Conservation (phyloP, 2,888 invertebrate species). For the Gibbula magus region DNA sequence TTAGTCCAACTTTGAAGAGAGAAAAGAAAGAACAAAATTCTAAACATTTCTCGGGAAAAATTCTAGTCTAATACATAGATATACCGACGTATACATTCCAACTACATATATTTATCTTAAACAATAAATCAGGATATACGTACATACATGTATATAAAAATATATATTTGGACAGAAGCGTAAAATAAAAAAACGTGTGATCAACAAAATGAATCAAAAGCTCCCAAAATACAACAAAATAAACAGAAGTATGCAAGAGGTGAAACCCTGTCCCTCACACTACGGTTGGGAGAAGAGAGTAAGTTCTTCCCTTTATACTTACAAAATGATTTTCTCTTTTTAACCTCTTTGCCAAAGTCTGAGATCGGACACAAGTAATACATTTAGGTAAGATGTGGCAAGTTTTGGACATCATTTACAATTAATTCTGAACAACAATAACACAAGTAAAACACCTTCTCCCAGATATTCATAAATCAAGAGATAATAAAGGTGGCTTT, state of each 20-base stretch:
- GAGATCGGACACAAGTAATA: slow-evolving; percentile 16
- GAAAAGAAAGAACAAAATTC: slow-evolving; percentile 34
- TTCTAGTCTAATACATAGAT: not conserved
- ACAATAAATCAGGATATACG: not conserved
- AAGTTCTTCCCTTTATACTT: not conserved
- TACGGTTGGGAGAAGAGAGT: not conserved
- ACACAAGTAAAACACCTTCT: not conserved
- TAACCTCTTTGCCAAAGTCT: slow-evolving; percentile 13
- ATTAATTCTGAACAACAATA: slow-evolving; percentile 1
- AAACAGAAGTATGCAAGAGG: not conserved
- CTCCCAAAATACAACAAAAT: slow-evolving; percentile 16
- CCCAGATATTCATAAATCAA: not conserved
- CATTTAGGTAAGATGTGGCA: slow-evolving; percentile 9
- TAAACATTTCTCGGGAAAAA: not conserved
- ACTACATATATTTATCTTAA: not conserved
- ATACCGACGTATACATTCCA: slow-evolving; percentile 1
- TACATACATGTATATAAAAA: not conserved
- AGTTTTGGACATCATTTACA: not conserved
- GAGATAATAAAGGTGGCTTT: no score
- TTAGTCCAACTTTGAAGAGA: slow-evolving; percentile 66
- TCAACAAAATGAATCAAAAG: slow-evolving; percentile 15
- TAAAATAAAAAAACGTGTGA: slow-evolving; percentile 1
- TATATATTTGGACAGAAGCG: slow-evolving; percentile 7
- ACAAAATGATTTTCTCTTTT: slow-evolving; percentile 7
- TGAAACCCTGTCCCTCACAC: slow-evolving; percentile 12